Conservation (phyloP, 2,797 vertebrate genomes). For the Pseudochromis fuscus region DNA sequence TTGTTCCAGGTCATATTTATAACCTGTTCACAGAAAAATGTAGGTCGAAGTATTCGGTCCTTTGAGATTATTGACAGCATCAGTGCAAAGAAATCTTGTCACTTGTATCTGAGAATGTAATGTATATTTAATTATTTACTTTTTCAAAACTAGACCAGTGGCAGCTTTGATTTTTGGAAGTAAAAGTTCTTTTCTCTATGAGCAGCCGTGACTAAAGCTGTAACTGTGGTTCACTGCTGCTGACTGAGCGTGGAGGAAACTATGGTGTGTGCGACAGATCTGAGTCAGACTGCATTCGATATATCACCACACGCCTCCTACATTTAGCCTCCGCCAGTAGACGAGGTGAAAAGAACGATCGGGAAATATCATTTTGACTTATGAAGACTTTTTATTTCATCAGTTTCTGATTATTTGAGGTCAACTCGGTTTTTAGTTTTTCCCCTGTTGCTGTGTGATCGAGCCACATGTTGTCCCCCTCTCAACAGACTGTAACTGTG, state of each 20-base stretch:
- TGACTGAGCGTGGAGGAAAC: constrained; percentile 45
- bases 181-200: background rate
- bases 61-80: too few species aligned
- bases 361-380: constrained; percentile 44
- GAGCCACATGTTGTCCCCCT: constrained; percentile 20
- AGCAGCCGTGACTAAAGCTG: constrained; percentile 31
- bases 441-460: background rate
- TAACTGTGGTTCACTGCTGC: constrained; percentile 22
- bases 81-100: too few species aligned
- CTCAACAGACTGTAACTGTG: background rate
- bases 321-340: constrained; percentile 34
- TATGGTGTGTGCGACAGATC: constrained; percentile 6
- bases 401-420: constrained; percentile 34
- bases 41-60: too few species aligned
- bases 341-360: constrained; percentile 6
- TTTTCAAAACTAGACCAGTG: background rate
- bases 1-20: background rate
- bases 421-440: constrained; percentile 3
- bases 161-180: constrained; percentile 1
- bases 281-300: constrained; percentile 47
- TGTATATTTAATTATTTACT: background rate
- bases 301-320: constrained; percentile 37
- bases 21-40: background rate
- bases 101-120: too few species aligned
- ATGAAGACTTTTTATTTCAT: constrained; percentile 16